phyloP scores from a whole-genome alignment of 2,113 vertebrate genomes.

The Podilymbus podiceps region DNA sequence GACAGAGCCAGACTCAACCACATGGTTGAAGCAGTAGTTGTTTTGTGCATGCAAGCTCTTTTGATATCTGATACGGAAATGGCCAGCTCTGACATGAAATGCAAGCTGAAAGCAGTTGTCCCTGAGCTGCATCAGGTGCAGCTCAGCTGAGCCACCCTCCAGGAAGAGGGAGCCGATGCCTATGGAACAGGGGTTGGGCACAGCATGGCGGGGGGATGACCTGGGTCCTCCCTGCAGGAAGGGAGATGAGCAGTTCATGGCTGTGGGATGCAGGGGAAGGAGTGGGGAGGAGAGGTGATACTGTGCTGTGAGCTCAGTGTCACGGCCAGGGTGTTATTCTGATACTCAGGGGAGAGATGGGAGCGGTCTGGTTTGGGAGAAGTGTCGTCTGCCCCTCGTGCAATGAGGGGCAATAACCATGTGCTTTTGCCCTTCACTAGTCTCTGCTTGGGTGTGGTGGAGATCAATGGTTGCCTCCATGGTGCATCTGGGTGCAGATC shows the following conservation, averaged over 20 bases:
- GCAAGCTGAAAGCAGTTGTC: neutral
- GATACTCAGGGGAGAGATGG: neutral
- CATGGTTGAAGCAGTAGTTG: neutral
- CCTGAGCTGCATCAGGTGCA: too few relatives aligned
- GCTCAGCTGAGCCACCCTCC: neutral
- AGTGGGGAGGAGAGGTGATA: neutral
- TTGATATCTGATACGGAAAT: neutral
- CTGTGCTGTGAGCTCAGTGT: neutral
- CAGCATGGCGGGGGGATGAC: rapidly evolving
- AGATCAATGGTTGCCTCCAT: neutral
- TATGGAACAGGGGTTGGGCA: neutral
- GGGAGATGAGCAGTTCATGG: neutral
- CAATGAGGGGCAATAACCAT: neutral
- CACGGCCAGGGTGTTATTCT: neutral
- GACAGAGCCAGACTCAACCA: neutral
- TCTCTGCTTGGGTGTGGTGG: neutral
- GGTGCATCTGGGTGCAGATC: neutral
- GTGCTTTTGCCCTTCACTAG: neutral
- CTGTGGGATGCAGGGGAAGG: neutral
- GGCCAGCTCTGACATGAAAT: neutral
- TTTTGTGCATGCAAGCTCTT: neutral
- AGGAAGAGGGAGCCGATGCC: neutral
- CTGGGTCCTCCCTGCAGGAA: neutral
- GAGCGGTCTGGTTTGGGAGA: neutral
- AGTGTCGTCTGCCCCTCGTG: neutral